Base-by-base conservation (phyloP, 2,113 vertebrate genomes). In the Dromiciops gliroides region DNA sequence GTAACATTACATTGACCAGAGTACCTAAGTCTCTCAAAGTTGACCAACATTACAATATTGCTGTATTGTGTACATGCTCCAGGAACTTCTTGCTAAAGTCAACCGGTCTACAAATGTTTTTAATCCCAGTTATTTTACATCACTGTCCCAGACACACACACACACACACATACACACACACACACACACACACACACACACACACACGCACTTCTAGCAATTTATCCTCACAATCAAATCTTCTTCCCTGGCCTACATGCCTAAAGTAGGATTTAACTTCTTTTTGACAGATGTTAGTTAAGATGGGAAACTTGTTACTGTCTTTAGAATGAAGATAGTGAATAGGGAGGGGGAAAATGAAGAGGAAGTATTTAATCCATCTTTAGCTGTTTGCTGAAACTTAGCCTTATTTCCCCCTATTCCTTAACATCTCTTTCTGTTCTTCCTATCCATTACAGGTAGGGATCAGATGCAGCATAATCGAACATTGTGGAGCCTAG, bases 361-460 rank as follows among this genome's bases (percentile, higher is more conserved):
- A 96, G 94, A 1, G 25, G 28, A 60, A 60, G 3, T 60, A 60
- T 8, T 75, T 75, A 9, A 51, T 92, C 96, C 51, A 90, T 14
- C 23, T 94, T 95, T 89, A 92, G 89, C 93, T 91, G 88, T 95
- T 95, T 7, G 56, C 26, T 75, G 14, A 94, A 91, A 0, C 53
- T 26, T 50, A 24, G 93, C 53, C 51, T 96, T 95, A 37, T 93
- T 26, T 95, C 67, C 91, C 89, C 67, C 48, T 96, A 90, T 95
- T 95, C 83, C 75, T 95, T n/a, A 94, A 90, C 89, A 96, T 96
- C 60, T 91, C 95, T 96, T 90, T 96, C 92, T 92, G n/a, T 91
- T 91, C 89, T 92, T 89, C 91, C 91, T 94, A 51, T 92, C 95
- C 95, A 12, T 37, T 37, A 60, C 2, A 25, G 28, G 28, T 9